These are phyloP conservation scores for Formica exsecta DNA, from an alignment of 1,140 invertebrate genomes.

Conservation along the genomic window DNA sequence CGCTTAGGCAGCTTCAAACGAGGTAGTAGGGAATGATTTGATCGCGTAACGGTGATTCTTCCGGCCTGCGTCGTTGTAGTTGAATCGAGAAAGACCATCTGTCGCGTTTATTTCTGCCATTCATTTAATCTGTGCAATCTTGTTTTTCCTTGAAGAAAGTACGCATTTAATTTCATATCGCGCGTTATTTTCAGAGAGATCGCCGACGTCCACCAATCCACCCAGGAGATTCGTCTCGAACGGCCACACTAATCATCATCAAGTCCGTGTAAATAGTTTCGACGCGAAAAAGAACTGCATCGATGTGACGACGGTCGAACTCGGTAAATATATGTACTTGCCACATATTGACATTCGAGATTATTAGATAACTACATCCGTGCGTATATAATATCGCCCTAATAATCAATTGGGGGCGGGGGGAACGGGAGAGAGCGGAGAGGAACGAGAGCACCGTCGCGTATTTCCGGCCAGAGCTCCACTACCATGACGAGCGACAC, in stretches of 20 bases:
- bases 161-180: neutral
- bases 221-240: constrained; percentile 80
- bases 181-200: constrained; percentile 79
- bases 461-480: constrained; percentile 72
- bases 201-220: constrained; percentile 79
- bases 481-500: constrained; percentile 23
- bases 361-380: constrained; percentile 13
- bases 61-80: neutral
- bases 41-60: constrained; percentile 32
- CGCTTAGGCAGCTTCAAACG: constrained; percentile 83
- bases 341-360: constrained; percentile 27
- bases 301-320: constrained; percentile 81
- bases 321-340: constrained; percentile 76
- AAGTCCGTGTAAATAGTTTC: constrained; percentile 80
- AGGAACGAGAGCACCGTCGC: constrained; percentile 69
- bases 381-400: neutral
- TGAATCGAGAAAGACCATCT: neutral
- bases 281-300: constrained; percentile 82
- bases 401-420: constrained; percentile 39
- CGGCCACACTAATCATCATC: constrained; percentile 78
- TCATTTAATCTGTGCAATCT: neutral
- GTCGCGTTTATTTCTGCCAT: neutral
- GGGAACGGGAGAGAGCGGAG: neutral
- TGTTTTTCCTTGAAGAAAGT: neutral
- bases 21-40: constrained; percentile 77